Conservation (phyloP, 2,797 vertebrate species). For the Botia almorhae region DNA sequence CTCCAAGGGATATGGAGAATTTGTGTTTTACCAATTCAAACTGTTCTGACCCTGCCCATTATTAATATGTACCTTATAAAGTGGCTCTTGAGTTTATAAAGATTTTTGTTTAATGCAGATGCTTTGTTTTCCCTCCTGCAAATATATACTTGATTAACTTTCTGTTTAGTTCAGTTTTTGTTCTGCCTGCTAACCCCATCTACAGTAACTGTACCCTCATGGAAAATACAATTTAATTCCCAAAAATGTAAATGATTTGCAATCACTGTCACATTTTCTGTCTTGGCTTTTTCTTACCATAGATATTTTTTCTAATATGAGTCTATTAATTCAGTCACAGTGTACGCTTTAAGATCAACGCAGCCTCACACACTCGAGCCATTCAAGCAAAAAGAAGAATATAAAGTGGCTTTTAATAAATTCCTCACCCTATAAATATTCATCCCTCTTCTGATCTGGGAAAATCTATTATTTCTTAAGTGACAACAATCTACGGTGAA, state of each 20-base stretch:
- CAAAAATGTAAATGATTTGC: slow-evolving; percentile 22
- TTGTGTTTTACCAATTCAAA: background rate
- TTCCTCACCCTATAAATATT: slow-evolving; percentile 52
- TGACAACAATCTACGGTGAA: slow-evolving; percentile 53
- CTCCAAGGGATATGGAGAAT: too few species aligned
- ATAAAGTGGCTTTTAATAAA: slow-evolving; percentile 52
- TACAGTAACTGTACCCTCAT: background rate
- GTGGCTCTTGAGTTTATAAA: too few species aligned
- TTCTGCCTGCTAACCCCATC: background rate
- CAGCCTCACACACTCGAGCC: slow-evolving; percentile 6
- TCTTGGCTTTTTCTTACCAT: background rate
- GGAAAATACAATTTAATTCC: background rate
- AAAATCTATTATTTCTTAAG: slow-evolving; percentile 54
- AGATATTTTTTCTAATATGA: slow-evolving; percentile 3
- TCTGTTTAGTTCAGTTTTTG: background rate
- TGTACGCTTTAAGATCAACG: slow-evolving; percentile 26
- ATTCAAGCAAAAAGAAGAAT: slow-evolving; percentile 42
- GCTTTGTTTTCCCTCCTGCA: background rate
- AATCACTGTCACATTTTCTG: slow-evolving; percentile 6
- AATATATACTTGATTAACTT: background rate
- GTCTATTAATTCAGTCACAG: slow-evolving; percentile 15
- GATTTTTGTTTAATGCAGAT: background rate
- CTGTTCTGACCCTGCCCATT: background rate
- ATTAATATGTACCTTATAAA: too few species aligned
- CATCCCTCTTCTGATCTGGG: slow-evolving; percentile 44